Evolutionary conservation across 2,888 invertebrate genomes (phyloP), one percentile per base, ranked within the genome.

Genomic region (Liopterus haemorrhoidalis): DNA sequence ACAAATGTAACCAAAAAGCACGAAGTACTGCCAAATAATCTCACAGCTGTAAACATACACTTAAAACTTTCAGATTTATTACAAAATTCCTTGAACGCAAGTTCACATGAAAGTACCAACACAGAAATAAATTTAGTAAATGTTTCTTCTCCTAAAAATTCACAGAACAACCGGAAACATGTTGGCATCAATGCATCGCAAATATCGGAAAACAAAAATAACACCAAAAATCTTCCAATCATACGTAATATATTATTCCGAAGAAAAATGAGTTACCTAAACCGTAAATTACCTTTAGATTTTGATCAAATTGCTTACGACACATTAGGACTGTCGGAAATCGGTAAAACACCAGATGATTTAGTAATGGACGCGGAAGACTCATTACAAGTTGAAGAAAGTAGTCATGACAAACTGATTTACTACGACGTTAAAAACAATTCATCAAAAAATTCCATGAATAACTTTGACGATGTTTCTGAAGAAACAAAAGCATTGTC

Each of bases 341-440:
- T 57, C 59, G 33, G 57, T 58, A 33, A 50, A 58, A 49, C 39
- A 8, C 19, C 42, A 5, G 55, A 64, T 41, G 53, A 51, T 25
- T 70, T 71, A 58, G 69, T 71, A 45, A 58, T 72, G 53, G 73
- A 73, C 50, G 72, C 72, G 0, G 73, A 73, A 53, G 73, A 73
- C 64, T 72, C 70, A 47, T 72, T 73, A 44, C 73, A 73, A 64
- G 73, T 73, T 2, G 73, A 73, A 49, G 73, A 73, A 59, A 72
- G 73, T 0, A 73, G 72, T 54, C 73, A 73, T 53, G 73, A 73
- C 11, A 73, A 72, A 60, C 59, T 73, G 51, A 65, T 73, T 4
- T 73, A 73, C 55, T 73, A 48, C 22, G 46, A 46, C 24, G 40
- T 39, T n/a, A 46, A 41, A 14, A 46, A 46, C 15, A 46, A 46